These are phyloP conservation scores for Botrylloides violaceus DNA, from an alignment of 23 tunicate species.

Conservation along the genomic window DNA sequence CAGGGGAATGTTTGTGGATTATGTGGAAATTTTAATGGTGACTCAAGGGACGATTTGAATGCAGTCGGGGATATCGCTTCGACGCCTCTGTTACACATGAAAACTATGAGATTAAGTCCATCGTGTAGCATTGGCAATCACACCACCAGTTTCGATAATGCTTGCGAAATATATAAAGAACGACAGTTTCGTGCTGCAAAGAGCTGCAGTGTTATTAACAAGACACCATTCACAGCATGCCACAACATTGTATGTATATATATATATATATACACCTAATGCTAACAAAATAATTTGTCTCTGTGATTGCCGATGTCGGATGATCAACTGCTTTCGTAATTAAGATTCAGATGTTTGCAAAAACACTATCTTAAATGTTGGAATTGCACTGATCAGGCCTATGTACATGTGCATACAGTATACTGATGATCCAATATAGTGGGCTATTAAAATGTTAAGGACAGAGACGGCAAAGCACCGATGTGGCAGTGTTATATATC, in stretches of 20 bases:
- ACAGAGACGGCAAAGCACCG: too few relatives aligned
- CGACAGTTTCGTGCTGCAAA: constrained; percentile 35
- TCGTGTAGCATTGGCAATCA: background rate
- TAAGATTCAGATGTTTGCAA: too few relatives aligned
- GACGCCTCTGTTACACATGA: background rate
- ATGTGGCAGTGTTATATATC: too few relatives aligned
- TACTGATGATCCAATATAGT: too few relatives aligned
- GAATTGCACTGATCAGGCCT: too few relatives aligned
- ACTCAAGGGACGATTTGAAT: constrained; percentile 1
- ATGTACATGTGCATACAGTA: too few relatives aligned
- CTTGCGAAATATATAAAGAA: constrained; percentile 11
- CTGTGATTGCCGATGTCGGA: too few relatives aligned
- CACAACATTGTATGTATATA: background rate
- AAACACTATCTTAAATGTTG: too few relatives aligned
- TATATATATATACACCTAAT: too few relatives aligned
- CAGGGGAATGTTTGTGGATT: constrained; percentile 24
- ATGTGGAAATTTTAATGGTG: constrained; percentile 30
- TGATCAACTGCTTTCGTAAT: too few relatives aligned
- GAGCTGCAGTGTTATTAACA: constrained; percentile 26
- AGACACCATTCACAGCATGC: constrained; percentile 20
- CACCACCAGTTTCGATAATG: background rate
- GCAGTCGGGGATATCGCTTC: background rate
- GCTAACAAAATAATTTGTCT: too few relatives aligned
- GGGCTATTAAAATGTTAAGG: too few relatives aligned
- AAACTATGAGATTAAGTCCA: constrained; percentile 11